Base-by-base conservation (phyloP, 2,113 vertebrate genomes). In the Periophthalmus modestus region DNA sequence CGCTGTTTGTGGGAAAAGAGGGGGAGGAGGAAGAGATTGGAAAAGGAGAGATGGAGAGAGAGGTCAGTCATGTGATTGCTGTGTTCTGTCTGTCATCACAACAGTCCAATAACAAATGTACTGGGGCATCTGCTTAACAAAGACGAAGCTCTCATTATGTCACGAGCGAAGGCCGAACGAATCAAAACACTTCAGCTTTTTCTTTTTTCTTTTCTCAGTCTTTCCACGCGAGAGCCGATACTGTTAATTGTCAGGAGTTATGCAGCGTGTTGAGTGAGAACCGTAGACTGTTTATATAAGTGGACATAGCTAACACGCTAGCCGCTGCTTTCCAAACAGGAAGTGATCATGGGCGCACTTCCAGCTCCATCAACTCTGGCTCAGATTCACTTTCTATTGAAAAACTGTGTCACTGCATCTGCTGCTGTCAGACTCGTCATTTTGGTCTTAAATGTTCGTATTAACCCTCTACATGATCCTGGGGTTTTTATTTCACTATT, bases 1-100 rank as follows among this genome's bases (percentile, higher is more conserved):
- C 88, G 95, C 96, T 97, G 94, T 79, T 78, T 85, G 93, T 94
- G 87, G 88, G 89, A 89, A 85, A 82, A 75, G 58, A 84, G 73
- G 79, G 75, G 83, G 74, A 82, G 79, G 19, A 33, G n/a, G 39
- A 58, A 77, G 68, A 66, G 59, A 67, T 24, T 4, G 66, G 15
- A 23, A 48, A 48, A 16, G 79, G 14, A 23, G 57, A 73, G 52
- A 74, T 73, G 76, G 69, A 72, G 73, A 73, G 81, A 80, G 82
- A 80, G 88, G 88, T 92, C 88, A 93, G 87, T 92, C 88, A 90
- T 90, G 84, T 91, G 88, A 91, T 89, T 81, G 84, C 89, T 92
- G 89, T 88, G 89, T 92, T 91, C 88, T 89, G 88, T 92, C 89
- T 89, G 89, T 92, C 90, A 91, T 92, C 92, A 89, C 87, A 91